Base-by-base conservation (phyloP, 2,113 vertebrate species). In the Cranoglanis bouderius region DNA sequence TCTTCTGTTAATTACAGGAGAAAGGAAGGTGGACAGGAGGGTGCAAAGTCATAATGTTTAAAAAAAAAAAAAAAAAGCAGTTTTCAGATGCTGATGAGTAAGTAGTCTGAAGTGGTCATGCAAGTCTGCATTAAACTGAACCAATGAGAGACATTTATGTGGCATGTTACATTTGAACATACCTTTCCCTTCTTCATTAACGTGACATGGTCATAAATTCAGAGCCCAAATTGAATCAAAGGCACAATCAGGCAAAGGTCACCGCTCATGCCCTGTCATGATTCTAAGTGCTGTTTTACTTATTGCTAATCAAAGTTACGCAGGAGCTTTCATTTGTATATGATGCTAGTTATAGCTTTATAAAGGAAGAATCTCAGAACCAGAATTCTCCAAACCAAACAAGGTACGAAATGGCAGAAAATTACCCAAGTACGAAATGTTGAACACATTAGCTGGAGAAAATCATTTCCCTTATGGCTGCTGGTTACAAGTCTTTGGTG, bases 1-100 rank as follows among this genome's bases (percentile, higher is more conserved):
- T 85, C 93, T 95, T 94, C 74, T 95, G 95, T 96, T 96, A 96
- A 96, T 96, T 96, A 95, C 94, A 95, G 88, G 84, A 93, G 93
- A 90, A 8, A 67, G 91, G 93, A 94, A 92, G 92, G 94, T 90
- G 88, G 92, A 92, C 89, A 92, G 93, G 93, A 91, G 92, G 92
- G 86, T 92, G 92, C 91, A 84, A 89, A 91, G 82, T 55, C 32
- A 63, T 63, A 38, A 75, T n/a, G 51, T 61, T 77, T 46, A 90
- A 91, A 74, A 87, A 89, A 93, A 86, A 43, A 78, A 38, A 55
- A 70, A 84, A 77, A 24, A 86, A 84, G 38, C 51, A 59, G 46
- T 46, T 74, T 85, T 87, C 43, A 49, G 82, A 80, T 87, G 72
- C 65, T 87, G 63, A 87, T 91, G 88, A 89, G 81, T 88, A 90